Evolutionary conservation across 1,140 invertebrate genomes (phyloP), one percentile per base, ranked within the genome.

Genomic region (Antheraea mylitta): DNA sequence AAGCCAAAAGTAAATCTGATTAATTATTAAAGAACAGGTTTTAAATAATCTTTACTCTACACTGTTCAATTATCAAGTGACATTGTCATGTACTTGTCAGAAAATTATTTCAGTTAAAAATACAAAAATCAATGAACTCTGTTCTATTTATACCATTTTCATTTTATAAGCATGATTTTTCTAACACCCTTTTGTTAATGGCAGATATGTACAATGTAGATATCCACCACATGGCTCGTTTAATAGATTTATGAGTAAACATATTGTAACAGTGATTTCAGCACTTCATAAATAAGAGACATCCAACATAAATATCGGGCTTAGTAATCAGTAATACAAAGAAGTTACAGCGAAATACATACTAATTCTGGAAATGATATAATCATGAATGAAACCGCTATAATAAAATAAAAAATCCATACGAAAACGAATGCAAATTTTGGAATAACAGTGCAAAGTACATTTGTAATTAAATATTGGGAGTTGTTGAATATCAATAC

Each of bases 211-310:
- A 69, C 0, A 64, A 63, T 9, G 64, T 48, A 19, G 53, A 65
- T 13, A 58, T 62, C 36, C 13, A 64, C 62, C 64, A 63, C 22
- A 63, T 36, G 64, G 64, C 64, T 45, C n/a, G 18, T 65, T 19
- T 19, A 42, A 65, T 11, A 42, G 64, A 65, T 65, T 65, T 65
- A 65, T 65, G 38, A 42, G 63, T 65, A 65, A 53, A 48, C 64
- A 65, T 38, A 45, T 64, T 64, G 13, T 10, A 13, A 18, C 7
- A 42, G 38, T 42, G 38, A 53, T 53, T 53, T 53, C 16, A 16
- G 45, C 38, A 9, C 8, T 48, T 65, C 64, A 65, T 65, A 11
- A 11, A 6, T 42, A n/a, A 53, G 19, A 16, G 18, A 65, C 16
- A 18, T 65, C 38, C 30, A 63, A 36, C 7, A 36, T 63, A 63